Conservation (phyloP, 2,797 vertebrate species). For the Peromyscus attwateri region DNA sequence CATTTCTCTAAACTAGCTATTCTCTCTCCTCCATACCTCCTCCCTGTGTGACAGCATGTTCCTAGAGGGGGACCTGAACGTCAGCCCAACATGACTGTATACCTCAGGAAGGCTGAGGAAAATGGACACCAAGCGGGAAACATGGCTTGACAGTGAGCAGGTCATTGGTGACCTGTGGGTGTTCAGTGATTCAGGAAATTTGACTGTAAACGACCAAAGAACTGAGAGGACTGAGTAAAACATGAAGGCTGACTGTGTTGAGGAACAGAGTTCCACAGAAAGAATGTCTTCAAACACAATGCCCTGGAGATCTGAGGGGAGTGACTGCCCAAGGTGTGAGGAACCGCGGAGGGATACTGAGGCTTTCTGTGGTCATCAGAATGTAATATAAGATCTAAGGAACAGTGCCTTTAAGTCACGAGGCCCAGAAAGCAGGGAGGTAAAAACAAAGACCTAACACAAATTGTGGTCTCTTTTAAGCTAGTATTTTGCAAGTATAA, state of each 20-base stretch:
- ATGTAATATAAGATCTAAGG: background rate
- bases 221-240: background rate
- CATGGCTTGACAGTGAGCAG: background rate
- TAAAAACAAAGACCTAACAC: background rate
- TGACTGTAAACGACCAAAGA: background rate
- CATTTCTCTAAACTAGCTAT: background rate
- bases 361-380: background rate
- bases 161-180: background rate
- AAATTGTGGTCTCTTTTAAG: constrained; percentile 58
- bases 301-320: background rate
- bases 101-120: background rate
- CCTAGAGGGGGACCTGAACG: background rate
- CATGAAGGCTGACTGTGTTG: background rate
- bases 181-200: background rate
- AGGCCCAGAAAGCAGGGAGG: background rate
- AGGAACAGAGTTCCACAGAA: background rate
- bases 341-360: background rate
- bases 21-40: background rate
- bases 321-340: background rate
- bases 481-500: constrained; percentile 76
- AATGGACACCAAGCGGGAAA: background rate
- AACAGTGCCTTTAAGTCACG: background rate
- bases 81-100: background rate
- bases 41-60: background rate
- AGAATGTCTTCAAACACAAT: background rate